Base-by-base conservation (phyloP, 2,888 invertebrate genomes). In the Gonocerus acuteangulatus region DNA sequence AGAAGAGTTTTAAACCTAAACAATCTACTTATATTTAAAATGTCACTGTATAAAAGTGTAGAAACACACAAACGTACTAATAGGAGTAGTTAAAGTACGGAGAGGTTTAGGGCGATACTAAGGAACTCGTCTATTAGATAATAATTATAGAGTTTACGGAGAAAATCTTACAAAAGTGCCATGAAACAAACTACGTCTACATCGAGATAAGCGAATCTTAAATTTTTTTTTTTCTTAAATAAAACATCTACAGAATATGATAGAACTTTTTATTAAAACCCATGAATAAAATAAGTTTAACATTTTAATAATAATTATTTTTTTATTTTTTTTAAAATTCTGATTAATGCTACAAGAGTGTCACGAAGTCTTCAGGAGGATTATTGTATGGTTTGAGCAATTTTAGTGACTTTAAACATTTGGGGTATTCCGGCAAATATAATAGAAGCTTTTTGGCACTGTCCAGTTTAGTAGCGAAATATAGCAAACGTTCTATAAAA, bases 321-420 rank as follows among this genome's bases (percentile, higher is more conserved):
- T 49, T 27, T 15, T 49, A 39, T 56, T 18, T 23, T 47, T 19
- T 58, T 34, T n/a, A n/a, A 2, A 27, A 44, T 45, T 23, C 23
- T 22, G 13, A 44, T 56, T 56, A 56, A 57, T 23, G 15, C 57
- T 57, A 57, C 57, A 44, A 59, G 13, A 59, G 58, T 59, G 58
- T 59, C 58, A 59, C 45, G 15, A 59, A 59, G 59, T 59, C 59
- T 59, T 61, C 32, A 63, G 61, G 61, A 65, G 65, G 65, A 63
- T 65, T 65, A 63, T 65, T 65, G 63, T 65, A 61, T 61, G 62
- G 65, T 56, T 65, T 65, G 65, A 65, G 65, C 65, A 65, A 65
- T 65, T 65, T 65, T 65, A 63, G 62, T 65, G 63, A 59, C 52
- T 65, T 65, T 48, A 49, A 62, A 56, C 23, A 44, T 42, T 62